Evolutionary conservation across 2,888 invertebrate species (phyloP), one percentile per base, ranked within the genome.

Genomic region (Smittia sp.): DNA sequence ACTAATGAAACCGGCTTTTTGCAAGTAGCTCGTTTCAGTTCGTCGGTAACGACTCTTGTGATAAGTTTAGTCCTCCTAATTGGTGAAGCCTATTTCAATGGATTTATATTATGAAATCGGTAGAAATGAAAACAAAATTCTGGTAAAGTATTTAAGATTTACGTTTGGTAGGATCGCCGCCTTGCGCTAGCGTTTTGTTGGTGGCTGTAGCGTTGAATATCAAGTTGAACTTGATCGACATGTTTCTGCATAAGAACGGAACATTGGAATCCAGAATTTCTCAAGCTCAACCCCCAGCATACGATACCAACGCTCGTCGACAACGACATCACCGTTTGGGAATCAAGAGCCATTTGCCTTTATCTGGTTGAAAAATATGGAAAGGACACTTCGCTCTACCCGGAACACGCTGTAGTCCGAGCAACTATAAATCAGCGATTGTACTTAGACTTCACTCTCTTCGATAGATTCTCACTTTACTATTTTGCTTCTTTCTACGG

Each of bases 341-440:
- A 74, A 39, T 74, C 74, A n/a, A 7, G 74, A 15, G 54, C 70
- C 13, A 74, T 74, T 25, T 18, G 32, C 1, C 63, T 65, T 7
- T 74, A 74, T 46, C 41, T 74, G 11, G 54, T 66, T 66, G 74
- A 74, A 15, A 74, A 70, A 52, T 74, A 72, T 72, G 70, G 24
- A 1, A 86, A 90, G 77, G 89, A 88, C 78, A 89, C 88, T 78
- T 81, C 84, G 0, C 81, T 92, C 27, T 85, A 84, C 76, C 92
- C 92, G 0, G 89, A 87, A 77, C 90, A 91, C 75, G 86, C 90
- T 0, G 86, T 88, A 77, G 86, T 86, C 74, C 84, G 91, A 27
- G 92, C 89, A 0, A 72, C 87, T 0, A 89, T 93, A 18, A 90
- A 92, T 81, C 88, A 90, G 77, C 84, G 88, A 74, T 81, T 92